A percentile compares a stretch with the other conserved stretches of the same genome.
These are phyloP conservation scores for Paramormyrops hopkinsi DNA, from an alignment of 2,797 vertebrate genomes.

Conservation along the genomic window DNA sequence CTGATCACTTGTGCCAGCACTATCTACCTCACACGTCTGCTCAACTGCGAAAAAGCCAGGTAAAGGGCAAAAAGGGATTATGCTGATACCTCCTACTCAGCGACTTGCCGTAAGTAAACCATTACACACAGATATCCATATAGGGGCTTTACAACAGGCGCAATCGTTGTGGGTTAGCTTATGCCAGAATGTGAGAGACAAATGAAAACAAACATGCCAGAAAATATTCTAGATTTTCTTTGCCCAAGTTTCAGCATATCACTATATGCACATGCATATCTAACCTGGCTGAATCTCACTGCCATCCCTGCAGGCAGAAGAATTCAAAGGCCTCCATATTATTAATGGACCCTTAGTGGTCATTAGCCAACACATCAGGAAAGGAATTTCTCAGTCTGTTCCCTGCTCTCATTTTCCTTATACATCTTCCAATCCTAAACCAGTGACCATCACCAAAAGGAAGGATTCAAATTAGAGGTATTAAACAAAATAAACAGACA, in stretches of 20 bases:
- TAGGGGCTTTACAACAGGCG: background rate
- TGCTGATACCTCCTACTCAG: background rate
- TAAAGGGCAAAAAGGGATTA: constrained; percentile 17
- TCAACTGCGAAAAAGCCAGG: background rate
- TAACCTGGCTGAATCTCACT: background rate
- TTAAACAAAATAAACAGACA: background rate
- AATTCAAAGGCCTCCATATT: background rate
- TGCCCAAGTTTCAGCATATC: background rate
- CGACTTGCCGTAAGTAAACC: background rate
- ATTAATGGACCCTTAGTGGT: background rate
- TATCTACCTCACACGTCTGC: background rate
- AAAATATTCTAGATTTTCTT: background rate
- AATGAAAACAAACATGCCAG: background rate
- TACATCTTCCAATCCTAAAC: background rate
- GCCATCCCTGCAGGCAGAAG: background rate
- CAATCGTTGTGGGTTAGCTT: background rate
- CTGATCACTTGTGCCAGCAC: background rate
- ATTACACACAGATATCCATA: background rate
- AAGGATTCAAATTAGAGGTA: background rate
- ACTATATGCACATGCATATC: background rate
- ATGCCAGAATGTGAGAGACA: background rate
- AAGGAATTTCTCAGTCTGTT: background rate
- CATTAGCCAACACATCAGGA: background rate
- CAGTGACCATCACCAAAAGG: background rate
- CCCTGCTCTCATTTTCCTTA: background rate